Conservation (phyloP, 1,140 invertebrate genomes). For the Mycetomoellerius zeteki region DNA sequence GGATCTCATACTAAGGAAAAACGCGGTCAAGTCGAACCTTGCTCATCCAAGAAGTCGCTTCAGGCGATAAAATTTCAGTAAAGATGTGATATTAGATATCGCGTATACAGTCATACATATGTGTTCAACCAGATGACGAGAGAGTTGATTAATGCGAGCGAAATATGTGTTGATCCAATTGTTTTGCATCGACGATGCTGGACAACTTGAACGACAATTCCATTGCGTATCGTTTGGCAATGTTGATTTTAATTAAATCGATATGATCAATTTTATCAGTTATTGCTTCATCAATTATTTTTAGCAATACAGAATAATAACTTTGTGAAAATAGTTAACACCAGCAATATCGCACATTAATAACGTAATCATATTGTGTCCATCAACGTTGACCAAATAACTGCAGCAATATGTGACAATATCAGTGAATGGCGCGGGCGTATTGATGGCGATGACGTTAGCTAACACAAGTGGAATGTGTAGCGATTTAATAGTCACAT, state of each 20-base stretch:
- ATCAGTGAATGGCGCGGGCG: not conserved
- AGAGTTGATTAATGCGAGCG: not conserved
- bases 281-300: slow-evolving; percentile 10
- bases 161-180: slow-evolving; percentile 5
- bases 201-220: not conserved
- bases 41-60: not conserved
- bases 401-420: not conserved
- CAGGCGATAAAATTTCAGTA: not conserved
- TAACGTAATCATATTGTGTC: not conserved
- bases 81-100: not conserved
- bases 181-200: not conserved
- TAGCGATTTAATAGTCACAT: slow-evolving; percentile 28
- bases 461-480: slow-evolving; percentile 3
- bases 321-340: not conserved
- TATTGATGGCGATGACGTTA: slow-evolving; percentile 13
- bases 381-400: not conserved
- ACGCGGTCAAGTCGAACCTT: not conserved
- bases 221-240: not conserved
- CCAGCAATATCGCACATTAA: not conserved
- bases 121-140: not conserved
- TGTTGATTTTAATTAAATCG: not conserved
- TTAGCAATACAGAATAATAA: not conserved
- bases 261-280: not conserved
- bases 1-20: not conserved
- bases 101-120: not conserved